phyloP scores from a whole-genome alignment of 2,888 invertebrate genomes.

The Operophtera brumata region DNA sequence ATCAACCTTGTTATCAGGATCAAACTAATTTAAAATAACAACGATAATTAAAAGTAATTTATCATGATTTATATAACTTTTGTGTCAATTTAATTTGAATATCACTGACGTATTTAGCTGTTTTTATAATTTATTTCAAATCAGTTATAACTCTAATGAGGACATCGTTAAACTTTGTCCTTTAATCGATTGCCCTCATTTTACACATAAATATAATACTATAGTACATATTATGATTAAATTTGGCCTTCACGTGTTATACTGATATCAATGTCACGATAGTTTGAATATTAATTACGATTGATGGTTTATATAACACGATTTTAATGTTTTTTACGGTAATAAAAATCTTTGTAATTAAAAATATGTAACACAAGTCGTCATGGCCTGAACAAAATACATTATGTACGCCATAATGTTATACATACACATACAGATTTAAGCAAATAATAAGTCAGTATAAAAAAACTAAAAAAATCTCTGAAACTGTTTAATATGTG shows the following conservation, averaged over 20 bases:
- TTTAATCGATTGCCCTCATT: neutral
- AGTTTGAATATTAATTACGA: slow-evolving; percentile 18
- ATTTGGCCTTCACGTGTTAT: slow-evolving; percentile 27
- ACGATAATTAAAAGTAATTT: slow-evolving; percentile 5
- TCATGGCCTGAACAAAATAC: neutral
- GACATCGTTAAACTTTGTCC: too few species aligned
- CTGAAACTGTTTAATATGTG: too few species aligned
- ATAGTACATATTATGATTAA: neutral
- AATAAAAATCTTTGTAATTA: slow-evolving; percentile 10
- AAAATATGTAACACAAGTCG: neutral
- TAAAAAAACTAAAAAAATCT: too few species aligned
- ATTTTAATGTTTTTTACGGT: slow-evolving; percentile 17
- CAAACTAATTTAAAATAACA: too few species aligned
- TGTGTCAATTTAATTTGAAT: neutral
- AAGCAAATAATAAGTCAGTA: too few species aligned
- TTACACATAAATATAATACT: neutral
- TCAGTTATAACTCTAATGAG: neutral
- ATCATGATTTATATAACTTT: neutral
- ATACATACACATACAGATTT: too few species aligned
- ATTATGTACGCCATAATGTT: too few species aligned
- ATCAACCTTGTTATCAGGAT: too few species aligned
- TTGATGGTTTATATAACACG: slow-evolving; percentile 12
- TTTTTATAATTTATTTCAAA: neutral
- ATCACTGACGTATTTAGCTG: neutral
- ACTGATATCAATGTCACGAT: slow-evolving; percentile 21